Conservation (phyloP, 2,113 vertebrate species). For the Hippocampus comes region DNA sequence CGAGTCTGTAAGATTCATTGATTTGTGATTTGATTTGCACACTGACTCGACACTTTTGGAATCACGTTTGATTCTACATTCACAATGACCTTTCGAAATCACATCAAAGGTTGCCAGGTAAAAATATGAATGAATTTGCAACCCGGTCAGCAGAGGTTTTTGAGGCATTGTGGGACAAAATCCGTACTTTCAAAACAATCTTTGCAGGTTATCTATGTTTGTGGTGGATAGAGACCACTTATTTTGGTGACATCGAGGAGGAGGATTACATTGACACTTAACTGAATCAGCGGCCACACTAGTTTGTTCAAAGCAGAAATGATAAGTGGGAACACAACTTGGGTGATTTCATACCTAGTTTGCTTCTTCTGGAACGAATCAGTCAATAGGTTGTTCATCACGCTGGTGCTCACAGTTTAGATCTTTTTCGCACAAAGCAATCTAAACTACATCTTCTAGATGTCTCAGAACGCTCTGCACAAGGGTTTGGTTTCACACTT, state of each 20-base stretch:
- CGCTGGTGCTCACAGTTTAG: no score
- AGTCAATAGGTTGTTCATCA: no score
- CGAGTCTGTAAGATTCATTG: constrained; percentile 73
- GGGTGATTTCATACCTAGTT: no score
- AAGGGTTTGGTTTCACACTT: no score
- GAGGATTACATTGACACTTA: no score
- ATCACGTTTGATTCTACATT: background rate
- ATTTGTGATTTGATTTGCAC: background rate
- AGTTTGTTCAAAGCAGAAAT: no score
- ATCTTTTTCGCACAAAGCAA: background rate
- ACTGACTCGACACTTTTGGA: background rate
- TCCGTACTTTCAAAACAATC: background rate
- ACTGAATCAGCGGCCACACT: no score
- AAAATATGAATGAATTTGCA: background rate
- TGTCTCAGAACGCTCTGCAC: background rate
- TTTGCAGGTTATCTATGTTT: background rate
- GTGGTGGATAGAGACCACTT: no score
- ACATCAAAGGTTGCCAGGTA: background rate
- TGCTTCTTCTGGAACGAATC: no score
- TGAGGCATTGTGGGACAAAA: background rate
- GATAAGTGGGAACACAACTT: no score
- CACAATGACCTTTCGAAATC: background rate
- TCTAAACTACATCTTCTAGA: background rate
- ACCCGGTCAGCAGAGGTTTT: background rate
- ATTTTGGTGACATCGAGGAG: no score